These are phyloP conservation scores for Stramonita haemastoma DNA, from an alignment of 2,888 invertebrate species.

Conservation along the genomic window DNA sequence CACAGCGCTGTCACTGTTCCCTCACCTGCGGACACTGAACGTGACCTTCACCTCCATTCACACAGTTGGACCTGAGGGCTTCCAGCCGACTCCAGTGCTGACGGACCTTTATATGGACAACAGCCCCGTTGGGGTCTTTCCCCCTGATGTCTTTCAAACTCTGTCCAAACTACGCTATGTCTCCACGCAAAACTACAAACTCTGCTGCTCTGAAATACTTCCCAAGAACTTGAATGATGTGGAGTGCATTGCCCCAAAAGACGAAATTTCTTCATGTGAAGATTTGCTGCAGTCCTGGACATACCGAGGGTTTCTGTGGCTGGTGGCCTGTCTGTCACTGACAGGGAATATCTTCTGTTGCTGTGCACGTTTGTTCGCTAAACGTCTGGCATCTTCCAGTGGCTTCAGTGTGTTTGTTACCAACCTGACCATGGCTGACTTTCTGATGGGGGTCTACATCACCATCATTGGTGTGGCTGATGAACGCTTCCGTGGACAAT, in stretches of 20 bases:
- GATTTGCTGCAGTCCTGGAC: background rate
- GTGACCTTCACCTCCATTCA: background rate
- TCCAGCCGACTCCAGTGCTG: background rate
- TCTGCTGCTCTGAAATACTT: background rate
- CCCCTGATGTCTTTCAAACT: background rate
- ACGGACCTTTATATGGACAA: background rate
- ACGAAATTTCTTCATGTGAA: conserved; percentile 1
- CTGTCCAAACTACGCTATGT: background rate
- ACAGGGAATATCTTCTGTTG: background rate
- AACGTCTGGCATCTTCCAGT: background rate
- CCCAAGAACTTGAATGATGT: background rate
- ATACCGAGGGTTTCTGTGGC: background rate
- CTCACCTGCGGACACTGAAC: background rate
- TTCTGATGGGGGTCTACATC: background rate
- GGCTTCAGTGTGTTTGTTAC: background rate
- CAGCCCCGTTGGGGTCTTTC: background rate
- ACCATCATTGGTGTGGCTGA: background rate
- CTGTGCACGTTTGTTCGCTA: background rate
- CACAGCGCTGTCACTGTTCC: background rate
- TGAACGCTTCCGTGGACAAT: background rate
- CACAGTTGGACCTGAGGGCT: background rate
- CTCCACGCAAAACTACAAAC: background rate
- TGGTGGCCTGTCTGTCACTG: background rate
- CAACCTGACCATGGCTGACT: conserved; percentile 9
- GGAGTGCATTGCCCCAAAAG: background rate